Base-by-base conservation (phyloP, 2,888 invertebrate species). In the Chrysotoxum bicinctum region DNA sequence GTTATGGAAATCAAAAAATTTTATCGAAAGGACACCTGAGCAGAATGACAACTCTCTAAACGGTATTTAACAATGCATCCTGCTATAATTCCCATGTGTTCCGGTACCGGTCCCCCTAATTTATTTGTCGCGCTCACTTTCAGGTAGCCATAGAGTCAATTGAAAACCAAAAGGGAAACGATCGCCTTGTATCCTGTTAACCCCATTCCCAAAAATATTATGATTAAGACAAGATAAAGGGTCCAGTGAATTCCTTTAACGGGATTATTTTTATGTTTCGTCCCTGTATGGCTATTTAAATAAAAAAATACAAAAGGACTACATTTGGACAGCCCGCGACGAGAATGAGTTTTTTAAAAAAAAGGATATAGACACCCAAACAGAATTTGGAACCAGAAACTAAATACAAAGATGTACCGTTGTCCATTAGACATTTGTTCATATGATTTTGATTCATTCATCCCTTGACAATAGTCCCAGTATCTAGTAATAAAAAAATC, bases 141-240 rank as follows among this genome's bases (percentile, higher is more conserved):
- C 78, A 83, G 82, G 82, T 82, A 82, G 82, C 82, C 66, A 78
- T 73, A 68, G 58, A 82, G 73, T 83, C 78, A 78, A 69, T 83
- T 83, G 37, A 68, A 69, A 62, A 74, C 68, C 64, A 69, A 64
- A 76, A 73, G 68, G 82, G 68, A 78, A 70, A 69, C 73, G 60
- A 83, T 78, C 52, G 26, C 40, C 40, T 9, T 40, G 60, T 54
- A 52, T 77, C 66, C 43, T 62, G 62, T 78, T 54, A 78, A 78
- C 73, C 60, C 77, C 50, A 64, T 72, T 52, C 64, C 23, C 54
- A n/a, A 19, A 16, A 21, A 26, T 3, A 16, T 14, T n/a, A 40
- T 21, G 7, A 62, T 54, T 12, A 40, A 69, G 45, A 80, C 69
- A 52, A 48, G 37, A 69, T 40, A 81, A 43, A 48, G 81, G 62